phyloP scores from a whole-genome alignment of 2,888 invertebrate species.

The Drosophila cognata region DNA sequence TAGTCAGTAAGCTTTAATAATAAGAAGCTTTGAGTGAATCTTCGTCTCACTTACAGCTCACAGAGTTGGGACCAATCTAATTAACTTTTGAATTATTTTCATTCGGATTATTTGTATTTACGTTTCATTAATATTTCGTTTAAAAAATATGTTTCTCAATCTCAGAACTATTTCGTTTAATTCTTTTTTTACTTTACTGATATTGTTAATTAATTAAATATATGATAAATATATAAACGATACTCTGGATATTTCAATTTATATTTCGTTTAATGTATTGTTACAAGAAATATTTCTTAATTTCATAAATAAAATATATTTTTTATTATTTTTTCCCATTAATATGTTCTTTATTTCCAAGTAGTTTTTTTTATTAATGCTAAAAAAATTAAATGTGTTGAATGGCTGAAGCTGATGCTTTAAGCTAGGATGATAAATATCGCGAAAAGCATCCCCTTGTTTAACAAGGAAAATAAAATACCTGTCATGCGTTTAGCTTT shows the following conservation, averaged over 20 bases:
- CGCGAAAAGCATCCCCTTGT: neutral
- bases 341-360: neutral
- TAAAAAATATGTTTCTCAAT: too few relatives aligned
- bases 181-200: neutral
- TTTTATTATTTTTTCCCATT: neutral
- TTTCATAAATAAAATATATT: neutral
- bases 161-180: neutral
- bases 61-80: neutral
- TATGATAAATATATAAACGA: neutral
- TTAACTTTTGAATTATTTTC: neutral
- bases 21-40: slow-evolving; percentile 1
- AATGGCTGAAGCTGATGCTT: neutral
- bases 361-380: too few relatives aligned
- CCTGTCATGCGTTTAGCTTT: neutral
- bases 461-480: neutral
- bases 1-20: neutral
- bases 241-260: neutral
- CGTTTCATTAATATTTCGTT: neutral
- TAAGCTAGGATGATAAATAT: neutral
- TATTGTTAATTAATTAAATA: neutral
- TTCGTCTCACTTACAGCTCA: neutral
- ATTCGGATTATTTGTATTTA: neutral
- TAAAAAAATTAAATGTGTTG: neutral
- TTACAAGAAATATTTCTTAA: neutral
- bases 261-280: neutral